Base-by-base conservation (phyloP, 2,797 vertebrate species). In the Coregonus suidteri region DNA sequence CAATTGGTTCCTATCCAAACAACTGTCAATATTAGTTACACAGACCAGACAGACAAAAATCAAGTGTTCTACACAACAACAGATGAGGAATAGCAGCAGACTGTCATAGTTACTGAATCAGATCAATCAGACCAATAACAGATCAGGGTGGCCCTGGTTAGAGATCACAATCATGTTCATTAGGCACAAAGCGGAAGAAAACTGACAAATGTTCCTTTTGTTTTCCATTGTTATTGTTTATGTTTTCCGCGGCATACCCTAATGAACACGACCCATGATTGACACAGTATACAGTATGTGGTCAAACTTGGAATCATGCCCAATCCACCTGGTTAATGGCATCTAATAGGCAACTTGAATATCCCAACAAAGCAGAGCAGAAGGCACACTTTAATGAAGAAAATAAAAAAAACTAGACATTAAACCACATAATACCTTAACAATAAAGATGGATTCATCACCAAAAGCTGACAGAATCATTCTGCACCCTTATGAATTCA, bases 381-480 rank as follows among this genome's bases (percentile, higher is more conserved):
- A 82, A 91, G 89, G 89, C 89, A 89, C 87, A 87, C 86, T 80
- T 87, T 81, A 86, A 53, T 82, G 73, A 75, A 82, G 78, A 47
- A 78, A 79, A 76, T 75, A 71, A 71, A 64, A 77, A 64, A 47
- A 47, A 82, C 69, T 75, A 25, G 30, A 76, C 66, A 47, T 37
- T 13, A 31, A 73, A n/a, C 25, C 20, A 52, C 56, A 77, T 69
- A 70, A 82, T 47, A 64, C 64, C 73, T 70, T 4, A 68, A 56
- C 41, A 74, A 79, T 66, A 76, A 76, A n/a, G 56, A 59, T 59
- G 56, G 56, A 59, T 59, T 59, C 20, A 64, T 66, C 18, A 9
- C 54, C 6, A 67, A 30, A 41, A 52, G 51, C 77, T 71, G 62
- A 80, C 82, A 87, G 84, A 87, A 89, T 81, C 77, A 37, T 74